Conservation (phyloP, 2,113 vertebrate genomes). For the Ptyas mucosa region DNA sequence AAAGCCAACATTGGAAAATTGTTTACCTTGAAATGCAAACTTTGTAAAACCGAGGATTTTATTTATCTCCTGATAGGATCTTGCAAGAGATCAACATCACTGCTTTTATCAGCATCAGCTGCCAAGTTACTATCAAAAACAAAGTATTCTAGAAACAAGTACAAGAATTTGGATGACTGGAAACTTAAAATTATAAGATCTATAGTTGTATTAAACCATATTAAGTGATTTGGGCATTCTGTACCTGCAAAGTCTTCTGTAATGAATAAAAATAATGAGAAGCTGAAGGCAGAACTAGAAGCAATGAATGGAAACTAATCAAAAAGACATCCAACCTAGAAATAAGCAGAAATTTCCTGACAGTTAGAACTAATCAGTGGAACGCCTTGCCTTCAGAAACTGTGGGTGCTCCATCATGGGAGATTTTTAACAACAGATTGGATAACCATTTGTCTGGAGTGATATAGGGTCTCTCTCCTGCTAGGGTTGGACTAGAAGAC, state of each 20-base stretch:
- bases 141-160: constrained; percentile 11
- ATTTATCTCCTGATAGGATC: constrained; percentile 28
- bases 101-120: background rate
- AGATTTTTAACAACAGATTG: background rate
- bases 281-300: background rate
- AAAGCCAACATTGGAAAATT: constrained; percentile 40
- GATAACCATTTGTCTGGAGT: background rate
- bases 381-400: background rate
- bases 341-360: background rate
- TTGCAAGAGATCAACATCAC: constrained; percentile 13
- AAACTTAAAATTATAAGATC: background rate
- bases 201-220: rapidly evolving
- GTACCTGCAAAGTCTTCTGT: rapidly evolving
- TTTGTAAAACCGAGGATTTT: constrained; percentile 43
- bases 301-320: background rate
- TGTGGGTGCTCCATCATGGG: background rate
- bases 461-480: background rate
- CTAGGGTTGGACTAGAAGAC: background rate
- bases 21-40: constrained; percentile 26
- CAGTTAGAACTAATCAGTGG: background rate
- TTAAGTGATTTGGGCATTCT: background rate
- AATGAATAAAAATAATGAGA: background rate
- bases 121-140: background rate
- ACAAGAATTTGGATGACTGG: background rate
- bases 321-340: background rate